Percentiles rank a stretch among this genome's conserved stretches.
Evolutionary conservation across 2,888 invertebrate genomes (phyloP).

Genomic region (Agonopterix alstromeriana): DNA sequence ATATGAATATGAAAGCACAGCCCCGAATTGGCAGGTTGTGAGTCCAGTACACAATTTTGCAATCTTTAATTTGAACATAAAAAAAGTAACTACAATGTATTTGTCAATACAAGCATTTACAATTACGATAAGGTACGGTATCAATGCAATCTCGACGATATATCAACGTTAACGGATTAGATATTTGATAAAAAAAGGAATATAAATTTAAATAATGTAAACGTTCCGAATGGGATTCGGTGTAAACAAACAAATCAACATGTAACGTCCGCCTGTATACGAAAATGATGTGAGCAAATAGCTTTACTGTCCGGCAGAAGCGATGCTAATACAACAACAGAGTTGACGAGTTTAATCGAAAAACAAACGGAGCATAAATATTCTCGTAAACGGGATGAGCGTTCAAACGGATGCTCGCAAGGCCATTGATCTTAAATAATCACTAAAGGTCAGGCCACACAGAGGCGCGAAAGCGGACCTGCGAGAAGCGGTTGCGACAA

Average conservation of each 20-base stretch:
- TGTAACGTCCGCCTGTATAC: slow-evolving; percentile 26
- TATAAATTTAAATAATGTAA: slow-evolving; percentile 5
- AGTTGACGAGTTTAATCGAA: slow-evolving; percentile 46
- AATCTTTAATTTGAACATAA: too few species aligned
- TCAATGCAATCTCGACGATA: too few species aligned
- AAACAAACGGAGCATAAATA: slow-evolving; percentile 43
- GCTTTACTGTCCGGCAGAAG: slow-evolving; percentile 18
- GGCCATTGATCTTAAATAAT: slow-evolving; percentile 20
- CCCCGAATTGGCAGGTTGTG: too few species aligned
- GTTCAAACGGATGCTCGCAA: slow-evolving; percentile 4
- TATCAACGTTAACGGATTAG: slow-evolving; percentile 4
- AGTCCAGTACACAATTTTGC: too few species aligned
- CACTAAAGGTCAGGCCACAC: slow-evolving; percentile 8
- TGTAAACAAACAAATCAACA: slow-evolving; percentile 36
- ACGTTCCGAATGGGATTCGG: slow-evolving; percentile 4
- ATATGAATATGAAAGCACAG: too few species aligned
- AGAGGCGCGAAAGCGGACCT: slow-evolving; percentile 1
- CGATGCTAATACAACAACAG: slow-evolving; percentile 14
- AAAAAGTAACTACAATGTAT: too few species aligned
- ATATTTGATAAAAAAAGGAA: slow-evolving; percentile 1
- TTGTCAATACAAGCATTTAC: too few species aligned
- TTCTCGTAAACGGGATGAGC: slow-evolving; percentile 11
- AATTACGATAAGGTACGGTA: too few species aligned
- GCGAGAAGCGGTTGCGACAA: too few species aligned
- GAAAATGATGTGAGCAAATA: slow-evolving; percentile 39